These are phyloP conservation scores for Ptychadena robeensis DNA, from an alignment of 2,797 vertebrate species.

Conservation along the genomic window DNA sequence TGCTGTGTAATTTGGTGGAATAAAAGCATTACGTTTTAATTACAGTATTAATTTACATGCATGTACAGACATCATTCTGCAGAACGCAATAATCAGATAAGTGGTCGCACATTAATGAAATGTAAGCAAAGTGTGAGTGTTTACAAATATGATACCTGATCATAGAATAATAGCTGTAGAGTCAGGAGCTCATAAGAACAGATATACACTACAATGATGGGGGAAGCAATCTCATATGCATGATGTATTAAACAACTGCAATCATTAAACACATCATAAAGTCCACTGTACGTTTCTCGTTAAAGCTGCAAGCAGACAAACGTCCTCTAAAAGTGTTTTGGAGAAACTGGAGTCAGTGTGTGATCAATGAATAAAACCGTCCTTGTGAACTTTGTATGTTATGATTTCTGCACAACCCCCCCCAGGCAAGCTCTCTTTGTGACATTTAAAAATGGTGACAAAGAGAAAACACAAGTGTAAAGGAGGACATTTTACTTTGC, in stretches of 20 bases:
- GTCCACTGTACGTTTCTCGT: conserved; percentile 34
- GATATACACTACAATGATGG: conserved; percentile 3
- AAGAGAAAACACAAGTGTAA: conserved; percentile 13
- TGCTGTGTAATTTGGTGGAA: conserved; percentile 2
- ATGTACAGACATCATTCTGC: neutral
- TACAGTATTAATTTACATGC: neutral
- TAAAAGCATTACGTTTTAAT: neutral
- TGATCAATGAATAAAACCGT: conserved; percentile 19
- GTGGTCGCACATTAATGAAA: neutral
- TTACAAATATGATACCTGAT: neutral
- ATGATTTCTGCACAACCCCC: conserved; percentile 31
- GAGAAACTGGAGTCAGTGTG: neutral
- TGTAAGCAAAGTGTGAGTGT: neutral
- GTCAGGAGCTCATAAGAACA: neutral
- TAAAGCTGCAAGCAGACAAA: conserved; percentile 10
- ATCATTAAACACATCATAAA: conserved; percentile 51
- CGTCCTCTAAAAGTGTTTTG: conserved; percentile 24
- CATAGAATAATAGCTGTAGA: neutral
- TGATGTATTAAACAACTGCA: conserved; percentile 43
- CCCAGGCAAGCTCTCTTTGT: conserved; percentile 40
- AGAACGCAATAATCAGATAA: neutral
- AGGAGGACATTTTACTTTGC: neutral
- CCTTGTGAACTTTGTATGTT: conserved; percentile 38
- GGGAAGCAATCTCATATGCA: conserved; percentile 30
- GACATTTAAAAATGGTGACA: conserved; percentile 35